These are phyloP conservation scores for Blastobasis lacticolella DNA, from an alignment of 2,888 invertebrate genomes.

Conservation along the genomic window DNA sequence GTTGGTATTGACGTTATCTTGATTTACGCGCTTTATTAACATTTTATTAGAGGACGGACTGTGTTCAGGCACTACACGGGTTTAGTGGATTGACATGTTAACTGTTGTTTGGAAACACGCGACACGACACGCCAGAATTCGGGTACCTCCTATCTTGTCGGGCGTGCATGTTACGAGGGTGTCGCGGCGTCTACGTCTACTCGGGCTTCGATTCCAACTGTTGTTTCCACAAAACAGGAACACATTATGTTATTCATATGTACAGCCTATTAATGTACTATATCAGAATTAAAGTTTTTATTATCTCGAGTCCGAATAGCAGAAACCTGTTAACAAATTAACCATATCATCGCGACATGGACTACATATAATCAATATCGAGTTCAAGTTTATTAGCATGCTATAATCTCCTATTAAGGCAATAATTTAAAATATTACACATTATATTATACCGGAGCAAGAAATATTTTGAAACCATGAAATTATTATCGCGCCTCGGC, in stretches of 20 bases:
- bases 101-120: neutral
- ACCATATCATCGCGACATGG: neutral
- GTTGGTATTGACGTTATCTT: slow-evolving; percentile 67
- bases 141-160: no score
- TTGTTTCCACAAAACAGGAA: no score
- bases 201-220: no score
- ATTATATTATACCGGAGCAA: slow-evolving; percentile 17
- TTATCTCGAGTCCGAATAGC: neutral
- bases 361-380: slow-evolving; percentile 1
- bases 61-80: slow-evolving; percentile 35
- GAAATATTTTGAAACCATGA: slow-evolving; percentile 33
- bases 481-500: slow-evolving; percentile 32
- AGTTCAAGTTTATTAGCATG: slow-evolving; percentile 6
- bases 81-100: slow-evolving; percentile 10
- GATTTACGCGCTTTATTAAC: slow-evolving; percentile 67
- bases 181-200: no score
- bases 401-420: slow-evolving; percentile 13
- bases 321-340: neutral
- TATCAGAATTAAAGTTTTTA: neutral
- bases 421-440: slow-evolving; percentile 16
- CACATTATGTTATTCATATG: no score
- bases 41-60: slow-evolving; percentile 61
- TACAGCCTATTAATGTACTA: no score
- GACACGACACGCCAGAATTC: neutral
- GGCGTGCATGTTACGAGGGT: no score